A percentile compares a stretch with the other conserved stretches of the same genome.
phyloP scores from a whole-genome alignment of 1,140 invertebrate species.

The Drosophila teissieri region DNA sequence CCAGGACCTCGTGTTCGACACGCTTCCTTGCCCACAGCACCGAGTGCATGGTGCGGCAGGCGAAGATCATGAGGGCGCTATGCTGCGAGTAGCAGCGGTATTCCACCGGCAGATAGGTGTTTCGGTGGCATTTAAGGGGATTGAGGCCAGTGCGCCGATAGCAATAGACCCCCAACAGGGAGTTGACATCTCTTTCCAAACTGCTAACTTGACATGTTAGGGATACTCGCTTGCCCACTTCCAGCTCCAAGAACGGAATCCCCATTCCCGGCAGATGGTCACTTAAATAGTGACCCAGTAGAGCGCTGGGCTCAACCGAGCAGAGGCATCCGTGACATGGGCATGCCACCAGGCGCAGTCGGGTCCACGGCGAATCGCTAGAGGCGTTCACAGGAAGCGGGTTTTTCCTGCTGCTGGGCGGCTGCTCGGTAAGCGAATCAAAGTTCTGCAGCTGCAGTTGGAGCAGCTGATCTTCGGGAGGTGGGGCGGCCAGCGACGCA shows the following conservation, averaged over 20 bases:
- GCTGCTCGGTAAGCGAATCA: conserved; percentile 23
- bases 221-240: conserved; percentile 7
- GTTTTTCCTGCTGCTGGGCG: conserved; percentile 21
- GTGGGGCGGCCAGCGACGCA: conserved; percentile 22
- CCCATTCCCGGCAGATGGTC: conserved; percentile 21
- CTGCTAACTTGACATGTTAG: conserved; percentile 29
- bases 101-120: conserved; percentile 40
- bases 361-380: conserved; percentile 45
- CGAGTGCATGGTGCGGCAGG: conserved; percentile 51
- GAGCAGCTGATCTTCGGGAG: conserved; percentile 22
- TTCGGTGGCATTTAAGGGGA: conserved; percentile 47
- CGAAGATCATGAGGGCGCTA: conserved; percentile 47
- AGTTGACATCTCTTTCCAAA: conserved; percentile 41
- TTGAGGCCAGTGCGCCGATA: conserved; percentile 56
- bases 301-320: conserved; percentile 30
- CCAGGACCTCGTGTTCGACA: conserved; percentile 46
- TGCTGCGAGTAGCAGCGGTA: conserved; percentile 59
- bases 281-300: conserved; percentile 49
- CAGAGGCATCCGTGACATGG: conserved; percentile 42
- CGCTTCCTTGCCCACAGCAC: conserved; percentile 46
- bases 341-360: conserved; percentile 32
- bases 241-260: conserved; percentile 30
- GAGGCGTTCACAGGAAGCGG: conserved; percentile 27
- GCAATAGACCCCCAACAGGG: conserved; percentile 49
- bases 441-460: conserved; percentile 15